A percentile compares a stretch with the other conserved stretches of the same genome.
Conservation (phyloP, 1,140 invertebrate genomes). For the Drosophila nasuta region DNA sequence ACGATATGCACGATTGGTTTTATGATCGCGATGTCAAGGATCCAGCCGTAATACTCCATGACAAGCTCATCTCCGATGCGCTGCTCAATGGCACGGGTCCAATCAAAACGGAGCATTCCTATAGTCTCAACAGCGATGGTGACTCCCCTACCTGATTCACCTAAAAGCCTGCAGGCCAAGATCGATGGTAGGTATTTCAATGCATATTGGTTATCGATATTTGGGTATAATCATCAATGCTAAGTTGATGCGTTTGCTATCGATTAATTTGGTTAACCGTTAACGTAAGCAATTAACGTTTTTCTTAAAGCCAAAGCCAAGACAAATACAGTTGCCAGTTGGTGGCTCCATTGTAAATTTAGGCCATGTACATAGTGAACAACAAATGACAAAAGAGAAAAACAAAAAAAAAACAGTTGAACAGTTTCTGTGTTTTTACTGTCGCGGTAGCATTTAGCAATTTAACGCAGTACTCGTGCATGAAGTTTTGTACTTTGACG, state of each 20-base stretch:
- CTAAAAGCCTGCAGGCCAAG: constrained; percentile 87
- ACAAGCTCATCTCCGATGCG: constrained; percentile 95
- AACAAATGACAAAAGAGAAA: constrained; percentile 42
- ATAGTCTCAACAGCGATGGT: constrained; percentile 90
- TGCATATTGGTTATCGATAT: neutral
- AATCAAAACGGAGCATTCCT: constrained; percentile 94
- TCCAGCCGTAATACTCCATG: constrained; percentile 90
- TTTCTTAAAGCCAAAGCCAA: constrained; percentile 41
- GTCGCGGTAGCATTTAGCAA: constrained; percentile 79
- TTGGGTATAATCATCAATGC: neutral
- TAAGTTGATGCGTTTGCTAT: constrained; percentile 9
- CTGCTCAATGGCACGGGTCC: constrained; percentile 90
- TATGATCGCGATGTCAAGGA: constrained; percentile 86
- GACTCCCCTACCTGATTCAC: constrained; percentile 89
- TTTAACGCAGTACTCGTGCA: constrained; percentile 82
- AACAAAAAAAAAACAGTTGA: constrained; percentile 55
- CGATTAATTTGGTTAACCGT: constrained; percentile 46
- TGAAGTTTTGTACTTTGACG: constrained; percentile 81
- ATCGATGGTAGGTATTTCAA: constrained; percentile 87
- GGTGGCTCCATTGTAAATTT: constrained; percentile 66
- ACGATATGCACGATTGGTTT: constrained; percentile 87
- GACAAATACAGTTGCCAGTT: constrained; percentile 76
- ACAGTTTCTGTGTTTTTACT: constrained; percentile 61
- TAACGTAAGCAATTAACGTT: constrained; percentile 17
- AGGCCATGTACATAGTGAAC: constrained; percentile 67